Percentiles rank a stretch among this genome's conserved stretches.
These are phyloP conservation scores for Danio aesculapii DNA, from an alignment of 2,797 vertebrate genomes.

Conservation along the genomic window DNA sequence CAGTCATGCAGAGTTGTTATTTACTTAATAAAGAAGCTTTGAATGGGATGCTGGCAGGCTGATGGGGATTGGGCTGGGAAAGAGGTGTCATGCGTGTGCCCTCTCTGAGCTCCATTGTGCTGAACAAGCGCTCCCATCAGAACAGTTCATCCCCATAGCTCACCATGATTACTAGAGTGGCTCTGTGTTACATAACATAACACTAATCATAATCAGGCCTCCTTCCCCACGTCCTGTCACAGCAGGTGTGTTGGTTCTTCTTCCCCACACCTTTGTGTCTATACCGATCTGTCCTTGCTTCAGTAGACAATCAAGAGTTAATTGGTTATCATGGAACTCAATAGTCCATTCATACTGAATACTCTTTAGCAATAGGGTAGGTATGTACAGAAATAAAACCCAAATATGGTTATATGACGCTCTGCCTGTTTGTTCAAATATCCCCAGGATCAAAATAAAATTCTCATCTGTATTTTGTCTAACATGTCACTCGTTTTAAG, in stretches of 20 bases:
- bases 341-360: too few relatives aligned
- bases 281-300: constrained; percentile 1
- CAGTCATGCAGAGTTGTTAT: constrained; percentile 35
- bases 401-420: not conserved
- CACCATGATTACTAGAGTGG: constrained; percentile 70
- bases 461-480: not conserved
- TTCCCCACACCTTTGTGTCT: constrained; percentile 36
- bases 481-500: not conserved
- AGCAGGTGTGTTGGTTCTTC: constrained; percentile 15
- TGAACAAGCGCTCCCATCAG: constrained; percentile 63
- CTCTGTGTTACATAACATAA: constrained; percentile 69
- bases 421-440: not conserved
- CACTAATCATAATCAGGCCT: constrained; percentile 70
- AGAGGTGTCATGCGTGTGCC: constrained; percentile 4
- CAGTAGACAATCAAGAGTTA: constrained; percentile 22
- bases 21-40: constrained; percentile 3
- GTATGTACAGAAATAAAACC: too few relatives aligned
- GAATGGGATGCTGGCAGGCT: constrained; percentile 19
- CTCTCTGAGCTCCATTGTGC: constrained; percentile 44
- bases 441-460: not conserved
- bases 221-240: constrained; percentile 45
- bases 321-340: constrained; percentile 17
- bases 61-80: not conserved
- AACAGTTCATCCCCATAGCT: constrained; percentile 57
- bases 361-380: too few relatives aligned